phyloP scores from a whole-genome alignment of 2,113 vertebrate genomes.

The Daphoenositta chrysoptera region DNA sequence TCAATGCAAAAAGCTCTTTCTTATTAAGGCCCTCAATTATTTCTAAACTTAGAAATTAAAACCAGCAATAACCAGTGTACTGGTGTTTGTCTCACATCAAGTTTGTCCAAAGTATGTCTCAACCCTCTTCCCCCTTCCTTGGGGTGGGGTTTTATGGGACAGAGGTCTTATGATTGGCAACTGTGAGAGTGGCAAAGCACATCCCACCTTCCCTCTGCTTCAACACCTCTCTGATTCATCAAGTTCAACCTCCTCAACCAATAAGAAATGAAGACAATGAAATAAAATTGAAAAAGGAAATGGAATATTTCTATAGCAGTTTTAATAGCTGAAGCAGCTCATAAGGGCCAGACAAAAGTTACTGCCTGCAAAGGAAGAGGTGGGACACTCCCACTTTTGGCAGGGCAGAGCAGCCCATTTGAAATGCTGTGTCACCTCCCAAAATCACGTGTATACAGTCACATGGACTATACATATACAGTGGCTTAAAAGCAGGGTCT shows the following conservation, averaged over 20 bases:
- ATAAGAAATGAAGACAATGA: not conserved
- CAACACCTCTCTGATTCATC: not conserved
- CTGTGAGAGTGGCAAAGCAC: not conserved
- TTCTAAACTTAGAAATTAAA: conserved; percentile 28
- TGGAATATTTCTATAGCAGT: not conserved
- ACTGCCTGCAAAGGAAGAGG: not conserved
- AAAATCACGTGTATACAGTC: accelerated
- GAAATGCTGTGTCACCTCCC: not conserved
- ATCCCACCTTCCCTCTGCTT: not conserved
- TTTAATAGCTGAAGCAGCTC: not conserved
- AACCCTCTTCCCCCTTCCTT: not conserved
- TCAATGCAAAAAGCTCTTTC: not conserved
- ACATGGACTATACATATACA: too few relatives aligned
- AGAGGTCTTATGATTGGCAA: too few relatives aligned
- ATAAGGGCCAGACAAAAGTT: not conserved
- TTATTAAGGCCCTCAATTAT: not conserved
- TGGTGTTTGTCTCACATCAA: not conserved
- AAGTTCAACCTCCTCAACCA: not conserved
- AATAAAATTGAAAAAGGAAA: not conserved
- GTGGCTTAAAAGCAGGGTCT: not conserved
- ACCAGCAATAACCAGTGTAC: not conserved
- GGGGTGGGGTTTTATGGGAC: not conserved
- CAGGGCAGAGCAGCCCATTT: not conserved
- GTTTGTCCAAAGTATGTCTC: not conserved
- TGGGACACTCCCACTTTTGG: not conserved